phyloP scores from a whole-genome alignment of 2,888 invertebrate species.

The Maniola hyperantus region DNA sequence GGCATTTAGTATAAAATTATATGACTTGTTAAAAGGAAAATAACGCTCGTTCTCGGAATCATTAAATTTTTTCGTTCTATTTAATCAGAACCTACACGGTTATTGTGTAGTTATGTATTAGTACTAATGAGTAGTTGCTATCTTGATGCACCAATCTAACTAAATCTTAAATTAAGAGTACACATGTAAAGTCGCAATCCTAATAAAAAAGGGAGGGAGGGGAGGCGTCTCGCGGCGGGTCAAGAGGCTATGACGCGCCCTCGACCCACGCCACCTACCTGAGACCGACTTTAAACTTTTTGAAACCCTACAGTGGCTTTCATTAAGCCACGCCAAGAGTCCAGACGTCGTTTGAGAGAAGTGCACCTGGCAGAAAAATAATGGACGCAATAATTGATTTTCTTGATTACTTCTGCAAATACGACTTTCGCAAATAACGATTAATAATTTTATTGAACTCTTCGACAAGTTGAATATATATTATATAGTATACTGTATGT shows the following conservation, averaged over 20 bases:
- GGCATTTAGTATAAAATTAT: too few relatives aligned
- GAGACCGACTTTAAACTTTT: conserved; percentile 70
- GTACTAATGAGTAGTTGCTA: too few relatives aligned
- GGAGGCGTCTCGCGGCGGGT: conserved; percentile 54
- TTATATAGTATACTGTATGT: too few relatives aligned
- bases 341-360: conserved; percentile 45
- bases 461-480: too few relatives aligned
- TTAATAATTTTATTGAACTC: not conserved
- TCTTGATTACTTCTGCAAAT: conserved; percentile 39
- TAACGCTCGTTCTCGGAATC: too few relatives aligned
- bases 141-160: too few relatives aligned
- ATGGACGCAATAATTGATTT: conserved; percentile 18
- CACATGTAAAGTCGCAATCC: conserved; percentile 34
- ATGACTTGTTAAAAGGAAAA: too few relatives aligned
- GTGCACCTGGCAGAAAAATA: conserved; percentile 17
- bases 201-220: conserved; percentile 19
- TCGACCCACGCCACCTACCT: conserved; percentile 68
- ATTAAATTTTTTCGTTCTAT: too few relatives aligned
- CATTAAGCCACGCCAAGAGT: conserved; percentile 62
- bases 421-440: not conserved
- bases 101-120: too few relatives aligned
- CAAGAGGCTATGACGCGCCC: conserved; percentile 71
- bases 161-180: conserved; percentile 20
- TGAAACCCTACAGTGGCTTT: conserved; percentile 67
- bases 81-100: too few relatives aligned